Conservation (phyloP, 2,113 vertebrate species). For the Prolemur simus region DNA sequence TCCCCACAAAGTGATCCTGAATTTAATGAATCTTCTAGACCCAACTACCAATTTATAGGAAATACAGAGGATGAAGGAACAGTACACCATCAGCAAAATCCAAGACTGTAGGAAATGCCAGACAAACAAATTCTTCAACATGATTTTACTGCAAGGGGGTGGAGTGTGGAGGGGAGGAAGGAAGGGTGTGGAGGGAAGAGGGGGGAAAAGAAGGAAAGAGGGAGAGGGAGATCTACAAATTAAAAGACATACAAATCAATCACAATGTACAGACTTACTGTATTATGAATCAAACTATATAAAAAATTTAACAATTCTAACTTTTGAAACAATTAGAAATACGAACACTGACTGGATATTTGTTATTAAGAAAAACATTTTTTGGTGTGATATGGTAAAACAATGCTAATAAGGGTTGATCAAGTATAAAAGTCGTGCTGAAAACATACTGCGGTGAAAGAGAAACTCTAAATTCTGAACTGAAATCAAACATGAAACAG, state of each 20-base stretch:
- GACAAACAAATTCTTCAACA: background rate
- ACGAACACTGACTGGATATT: background rate
- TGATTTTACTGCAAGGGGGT: background rate
- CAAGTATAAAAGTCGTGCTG: background rate
- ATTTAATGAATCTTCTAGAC: background rate
- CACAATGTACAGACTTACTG: background rate
- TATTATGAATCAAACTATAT: background rate
- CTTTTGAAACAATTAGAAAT: background rate
- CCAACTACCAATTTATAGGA: background rate
- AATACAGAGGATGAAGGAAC: constrained; percentile 5
- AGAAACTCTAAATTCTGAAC: background rate
- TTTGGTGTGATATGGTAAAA: background rate
- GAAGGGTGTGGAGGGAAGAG: background rate
- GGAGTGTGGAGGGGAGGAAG: background rate
- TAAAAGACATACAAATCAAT: background rate
- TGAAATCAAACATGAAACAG: constrained; percentile 21
- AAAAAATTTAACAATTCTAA: background rate
- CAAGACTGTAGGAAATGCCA: background rate
- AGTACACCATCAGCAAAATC: background rate
- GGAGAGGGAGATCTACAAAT: background rate
- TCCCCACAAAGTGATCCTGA: background rate
- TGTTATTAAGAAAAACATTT: background rate
- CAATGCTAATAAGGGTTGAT: background rate
- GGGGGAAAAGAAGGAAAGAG: fast-evolving
- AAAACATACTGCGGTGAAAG: background rate